phyloP scores from a whole-genome alignment of 2,888 invertebrate species.

The Xestia c-nigrum region DNA sequence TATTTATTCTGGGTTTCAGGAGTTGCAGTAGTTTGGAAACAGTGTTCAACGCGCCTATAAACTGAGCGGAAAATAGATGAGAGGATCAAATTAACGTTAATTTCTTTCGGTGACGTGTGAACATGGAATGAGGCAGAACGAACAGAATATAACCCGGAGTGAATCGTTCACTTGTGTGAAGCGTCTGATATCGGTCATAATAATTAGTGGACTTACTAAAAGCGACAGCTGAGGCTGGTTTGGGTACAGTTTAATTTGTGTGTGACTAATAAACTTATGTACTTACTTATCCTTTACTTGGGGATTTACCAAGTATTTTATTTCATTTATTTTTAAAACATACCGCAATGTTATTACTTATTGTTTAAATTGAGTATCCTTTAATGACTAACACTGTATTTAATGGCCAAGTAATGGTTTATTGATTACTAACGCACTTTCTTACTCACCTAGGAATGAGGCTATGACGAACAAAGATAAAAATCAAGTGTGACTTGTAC shows the following conservation, averaged over 20 bases:
- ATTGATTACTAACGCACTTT: not conserved
- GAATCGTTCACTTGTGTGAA: not conserved
- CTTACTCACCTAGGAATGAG: not conserved
- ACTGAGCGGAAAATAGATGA: not conserved
- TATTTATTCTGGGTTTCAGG: too few relatives aligned
- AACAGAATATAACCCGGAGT: not conserved
- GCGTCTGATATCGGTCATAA: not conserved
- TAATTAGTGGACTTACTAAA: not conserved
- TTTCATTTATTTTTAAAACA: not conserved
- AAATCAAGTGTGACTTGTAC: not conserved
- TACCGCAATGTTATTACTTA: not conserved
- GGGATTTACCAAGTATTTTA: slow-evolving; percentile 1
- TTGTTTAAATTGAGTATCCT: not conserved
- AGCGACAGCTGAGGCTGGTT: not conserved
- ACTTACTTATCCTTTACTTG: not conserved
- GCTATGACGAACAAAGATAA: not conserved
- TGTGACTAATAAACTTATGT: slow-evolving; percentile 13
- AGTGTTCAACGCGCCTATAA: not conserved
- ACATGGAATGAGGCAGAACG: not conserved
- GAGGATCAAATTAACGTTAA: not conserved
- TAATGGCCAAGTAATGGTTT: not conserved
- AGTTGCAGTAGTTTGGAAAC: too few relatives aligned
- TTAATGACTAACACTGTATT: slow-evolving; percentile 22
- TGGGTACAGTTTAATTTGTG: not conserved
- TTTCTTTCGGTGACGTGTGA: not conserved